Conservation (phyloP, 2,113 vertebrate species). For the Antigone vipio region DNA sequence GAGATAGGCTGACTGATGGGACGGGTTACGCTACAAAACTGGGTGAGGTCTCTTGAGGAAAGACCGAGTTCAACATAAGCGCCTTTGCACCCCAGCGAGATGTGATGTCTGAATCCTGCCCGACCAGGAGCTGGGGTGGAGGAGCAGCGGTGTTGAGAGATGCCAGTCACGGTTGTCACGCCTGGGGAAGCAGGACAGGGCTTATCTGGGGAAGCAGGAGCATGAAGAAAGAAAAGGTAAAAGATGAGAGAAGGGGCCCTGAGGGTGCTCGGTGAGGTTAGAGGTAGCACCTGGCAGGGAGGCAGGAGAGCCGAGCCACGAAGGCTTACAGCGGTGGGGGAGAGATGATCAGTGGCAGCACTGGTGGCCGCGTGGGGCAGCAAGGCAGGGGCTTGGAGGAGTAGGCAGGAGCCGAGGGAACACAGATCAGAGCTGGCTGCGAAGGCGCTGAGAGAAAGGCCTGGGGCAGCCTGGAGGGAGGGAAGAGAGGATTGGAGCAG, state of each 20-base stretch:
- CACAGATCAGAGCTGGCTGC: background rate
- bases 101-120: background rate
- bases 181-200: background rate
- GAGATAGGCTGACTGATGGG: background rate
- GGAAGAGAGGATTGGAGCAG: background rate
- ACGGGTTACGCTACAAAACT: background rate
- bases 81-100: background rate
- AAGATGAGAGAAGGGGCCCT: background rate
- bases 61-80: background rate
- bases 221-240: background rate
- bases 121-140: background rate
- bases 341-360: rapidly evolving
- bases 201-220: background rate
- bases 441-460: background rate
- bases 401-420: background rate
- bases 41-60: background rate
- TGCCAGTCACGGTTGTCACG: rapidly evolving
- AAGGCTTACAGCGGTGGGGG: background rate
- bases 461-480: slow-evolving; percentile 27
- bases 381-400: rapidly evolving
- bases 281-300: background rate
- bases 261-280: background rate
- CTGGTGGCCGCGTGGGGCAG: rapidly evolving
- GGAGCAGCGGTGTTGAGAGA: background rate
- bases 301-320: rapidly evolving